These are phyloP conservation scores for Amblyjoppa proteus DNA, from an alignment of 2,888 invertebrate species.

Conservation along the genomic window DNA sequence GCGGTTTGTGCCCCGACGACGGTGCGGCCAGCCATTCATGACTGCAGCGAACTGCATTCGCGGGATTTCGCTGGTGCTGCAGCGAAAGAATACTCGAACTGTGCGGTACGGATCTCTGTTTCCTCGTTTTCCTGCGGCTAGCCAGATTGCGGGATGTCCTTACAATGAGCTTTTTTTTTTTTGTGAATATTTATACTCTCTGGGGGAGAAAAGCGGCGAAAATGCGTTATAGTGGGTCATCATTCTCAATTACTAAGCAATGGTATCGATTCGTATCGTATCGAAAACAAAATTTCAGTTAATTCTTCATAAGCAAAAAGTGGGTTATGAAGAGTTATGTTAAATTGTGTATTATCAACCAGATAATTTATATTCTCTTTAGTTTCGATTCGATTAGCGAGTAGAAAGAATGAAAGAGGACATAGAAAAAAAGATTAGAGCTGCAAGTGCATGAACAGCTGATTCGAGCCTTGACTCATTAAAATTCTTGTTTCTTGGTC, in stretches of 20 bases:
- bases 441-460: not conserved
- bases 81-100: conserved; percentile 4
- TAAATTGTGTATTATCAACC: not conserved
- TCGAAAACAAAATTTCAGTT: not conserved
- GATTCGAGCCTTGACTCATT: not conserved
- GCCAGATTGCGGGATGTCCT: not conserved
- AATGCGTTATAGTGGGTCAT: not conserved
- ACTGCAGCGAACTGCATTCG: conserved; percentile 63
- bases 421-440: not conserved
- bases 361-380: not conserved
- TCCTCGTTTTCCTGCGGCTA: conserved; percentile 37
- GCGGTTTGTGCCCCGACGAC: conserved; percentile 19
- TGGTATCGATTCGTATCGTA: not conserved
- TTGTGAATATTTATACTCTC: not conserved
- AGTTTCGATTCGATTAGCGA: too few species aligned
- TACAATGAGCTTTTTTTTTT: not conserved
- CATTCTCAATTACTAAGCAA: not conserved
- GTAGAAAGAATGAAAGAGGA: too few species aligned
- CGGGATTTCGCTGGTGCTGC: conserved; percentile 22
- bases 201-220: not conserved
- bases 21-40: conserved; percentile 62
- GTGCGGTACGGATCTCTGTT: conserved; percentile 40
- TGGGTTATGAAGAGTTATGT: not conserved
- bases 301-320: not conserved
- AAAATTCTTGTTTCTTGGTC: not conserved